Percentiles rank a stretch among this genome's conserved stretches.
These are phyloP conservation scores for Orestias chungarensis DNA, from an alignment of 2,797 vertebrate species.

Conservation along the genomic window DNA sequence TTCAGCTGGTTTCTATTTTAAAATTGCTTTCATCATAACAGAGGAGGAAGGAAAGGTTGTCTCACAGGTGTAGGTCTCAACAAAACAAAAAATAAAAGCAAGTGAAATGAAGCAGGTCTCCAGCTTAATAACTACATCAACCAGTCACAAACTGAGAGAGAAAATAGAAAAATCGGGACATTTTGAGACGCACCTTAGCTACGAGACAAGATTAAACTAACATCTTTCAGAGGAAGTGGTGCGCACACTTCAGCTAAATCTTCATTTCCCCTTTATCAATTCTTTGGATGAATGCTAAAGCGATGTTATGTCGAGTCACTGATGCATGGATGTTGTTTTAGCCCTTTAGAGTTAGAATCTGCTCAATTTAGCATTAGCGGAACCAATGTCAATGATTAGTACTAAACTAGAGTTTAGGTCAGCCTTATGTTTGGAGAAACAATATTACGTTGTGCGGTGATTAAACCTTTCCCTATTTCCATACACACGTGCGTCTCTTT, in stretches of 20 bases:
- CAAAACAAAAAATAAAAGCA: too few species aligned
- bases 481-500: neutral
- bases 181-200: neutral
- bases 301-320: too few species aligned
- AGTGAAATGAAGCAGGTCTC: neutral
- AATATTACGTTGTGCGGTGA: too few species aligned
- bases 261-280: too few species aligned
- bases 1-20: conserved; percentile 26
- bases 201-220: neutral
- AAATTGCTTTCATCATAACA: conserved; percentile 17
- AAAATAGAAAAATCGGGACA: neutral
- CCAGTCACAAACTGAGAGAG: neutral
- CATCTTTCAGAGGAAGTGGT: neutral
- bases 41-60: conserved; percentile 22
- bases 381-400: too few species aligned
- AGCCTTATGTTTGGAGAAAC: too few species aligned
- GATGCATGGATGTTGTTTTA: too few species aligned
- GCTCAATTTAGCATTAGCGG: too few species aligned
- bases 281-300: too few species aligned
- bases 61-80: neutral
- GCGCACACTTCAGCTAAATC: too few species aligned
- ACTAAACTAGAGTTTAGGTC: too few species aligned
- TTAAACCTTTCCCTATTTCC: neutral
- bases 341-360: too few species aligned
- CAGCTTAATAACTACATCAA: neutral